Conservation (phyloP, 2,797 vertebrate species). For the Premnoplex brunnescens region DNA sequence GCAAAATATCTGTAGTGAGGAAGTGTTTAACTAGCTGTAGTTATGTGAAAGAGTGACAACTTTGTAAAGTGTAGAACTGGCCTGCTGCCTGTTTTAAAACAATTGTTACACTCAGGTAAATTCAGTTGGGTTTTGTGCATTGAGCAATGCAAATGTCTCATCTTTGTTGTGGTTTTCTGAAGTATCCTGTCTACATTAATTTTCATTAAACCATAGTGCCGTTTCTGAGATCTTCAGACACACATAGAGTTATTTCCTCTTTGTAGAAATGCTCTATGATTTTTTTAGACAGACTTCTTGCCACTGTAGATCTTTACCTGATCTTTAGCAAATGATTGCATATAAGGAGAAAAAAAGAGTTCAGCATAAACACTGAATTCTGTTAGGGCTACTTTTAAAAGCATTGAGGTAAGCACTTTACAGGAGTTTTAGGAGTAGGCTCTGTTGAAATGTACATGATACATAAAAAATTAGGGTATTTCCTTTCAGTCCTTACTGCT, state of each 20-base stretch:
- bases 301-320: background rate
- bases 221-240: background rate
- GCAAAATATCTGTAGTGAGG: background rate
- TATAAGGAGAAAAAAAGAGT: background rate
- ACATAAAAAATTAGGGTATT: background rate
- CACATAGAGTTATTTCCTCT: background rate
- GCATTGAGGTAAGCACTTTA: background rate
- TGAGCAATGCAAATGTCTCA: background rate
- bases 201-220: background rate
- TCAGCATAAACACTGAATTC: background rate
- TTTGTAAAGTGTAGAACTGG: background rate
- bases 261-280: background rate
- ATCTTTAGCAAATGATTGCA: background rate
- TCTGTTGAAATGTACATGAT: background rate
- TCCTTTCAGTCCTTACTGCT: background rate
- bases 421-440: background rate
- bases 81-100: background rate
- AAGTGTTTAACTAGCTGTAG: conserved; percentile 19
- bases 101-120: background rate
- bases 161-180: background rate
- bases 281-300: background rate
- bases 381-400: background rate
- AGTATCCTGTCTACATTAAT: background rate
- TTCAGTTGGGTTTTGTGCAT: background rate
- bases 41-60: background rate